Conservation (phyloP, 2,888 invertebrate genomes). For the Mythimna ferrago region DNA sequence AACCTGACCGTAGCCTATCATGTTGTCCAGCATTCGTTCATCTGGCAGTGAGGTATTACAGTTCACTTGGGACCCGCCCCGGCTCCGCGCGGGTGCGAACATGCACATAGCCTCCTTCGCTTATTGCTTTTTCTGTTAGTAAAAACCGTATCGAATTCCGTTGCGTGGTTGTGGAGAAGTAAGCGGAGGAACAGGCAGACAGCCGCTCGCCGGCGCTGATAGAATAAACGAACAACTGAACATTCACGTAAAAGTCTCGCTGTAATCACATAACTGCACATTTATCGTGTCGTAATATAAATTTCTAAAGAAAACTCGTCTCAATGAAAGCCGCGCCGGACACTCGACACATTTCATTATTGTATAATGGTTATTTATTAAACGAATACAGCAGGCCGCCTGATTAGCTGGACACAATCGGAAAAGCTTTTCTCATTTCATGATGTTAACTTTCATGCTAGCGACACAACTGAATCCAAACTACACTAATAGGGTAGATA, state of each 20-base stretch:
- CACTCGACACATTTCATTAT: conserved; percentile 29
- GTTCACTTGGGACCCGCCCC: background rate
- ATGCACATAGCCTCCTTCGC: background rate
- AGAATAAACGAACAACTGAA: background rate
- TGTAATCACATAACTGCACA: conserved; percentile 33
- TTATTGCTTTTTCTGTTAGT: background rate
- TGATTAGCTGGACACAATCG: conserved; percentile 27
- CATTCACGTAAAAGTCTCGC: background rate
- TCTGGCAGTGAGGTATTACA: background rate
- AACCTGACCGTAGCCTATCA: background rate
- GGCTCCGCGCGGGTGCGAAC: background rate
- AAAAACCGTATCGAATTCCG: background rate
- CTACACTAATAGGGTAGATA: background rate
- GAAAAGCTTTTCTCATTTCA: conserved; percentile 30
- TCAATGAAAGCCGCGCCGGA: conserved; percentile 31
- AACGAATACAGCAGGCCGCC: conserved; percentile 19
- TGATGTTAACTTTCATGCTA: conserved; percentile 9
- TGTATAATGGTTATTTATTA: conserved; percentile 26
- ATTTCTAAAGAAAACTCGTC: conserved; percentile 52
- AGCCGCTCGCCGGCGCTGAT: background rate
- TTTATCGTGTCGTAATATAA: conserved; percentile 21
- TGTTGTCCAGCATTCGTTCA: background rate
- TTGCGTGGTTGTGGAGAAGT: background rate
- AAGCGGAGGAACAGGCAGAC: background rate
- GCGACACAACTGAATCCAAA: background rate